Percentiles rank a stretch among this genome's conserved stretches.
Conservation (phyloP, 2,888 invertebrate species). For the Eulithis testata region DNA sequence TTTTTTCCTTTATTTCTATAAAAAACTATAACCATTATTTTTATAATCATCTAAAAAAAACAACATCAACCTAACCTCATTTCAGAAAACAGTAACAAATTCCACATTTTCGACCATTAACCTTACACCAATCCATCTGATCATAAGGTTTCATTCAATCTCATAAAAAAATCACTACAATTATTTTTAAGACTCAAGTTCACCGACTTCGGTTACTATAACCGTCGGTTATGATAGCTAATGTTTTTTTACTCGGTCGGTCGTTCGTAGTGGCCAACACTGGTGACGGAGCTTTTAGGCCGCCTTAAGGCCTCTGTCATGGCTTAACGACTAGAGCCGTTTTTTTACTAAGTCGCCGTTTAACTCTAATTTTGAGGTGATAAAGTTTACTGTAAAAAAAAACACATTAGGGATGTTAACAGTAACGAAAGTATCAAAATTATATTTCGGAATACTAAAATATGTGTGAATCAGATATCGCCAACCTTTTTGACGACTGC, state of each 20-base stretch:
- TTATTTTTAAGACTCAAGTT: background rate
- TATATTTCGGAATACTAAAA: background rate
- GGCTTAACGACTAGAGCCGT: no score
- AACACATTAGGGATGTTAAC: no score
- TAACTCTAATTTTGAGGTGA: background rate
- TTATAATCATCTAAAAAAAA: constrained; percentile 16
- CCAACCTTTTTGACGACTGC: no score
- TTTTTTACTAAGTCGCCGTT: background rate
- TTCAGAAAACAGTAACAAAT: constrained; percentile 24
- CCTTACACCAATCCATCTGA: constrained; percentile 30
- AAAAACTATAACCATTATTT: background rate
- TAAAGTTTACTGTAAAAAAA: no score
- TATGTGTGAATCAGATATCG: no score
- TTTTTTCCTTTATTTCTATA: background rate
- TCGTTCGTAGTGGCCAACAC: no score
- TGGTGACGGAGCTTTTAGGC: no score
- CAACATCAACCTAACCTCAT: constrained; percentile 10
- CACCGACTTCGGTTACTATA: background rate
- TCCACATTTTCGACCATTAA: constrained; percentile 29
- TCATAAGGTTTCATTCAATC: constrained; percentile 22
- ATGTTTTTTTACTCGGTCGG: background rate
- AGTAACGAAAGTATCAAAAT: constrained; percentile 28
- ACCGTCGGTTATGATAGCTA: background rate
- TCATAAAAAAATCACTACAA: constrained; percentile 35
- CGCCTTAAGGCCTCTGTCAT: no score